Percentiles rank a stretch among this genome's conserved stretches.
Evolutionary conservation across 2,888 invertebrate genomes (phyloP).

Genomic region (Cyrtodaria siliqua): DNA sequence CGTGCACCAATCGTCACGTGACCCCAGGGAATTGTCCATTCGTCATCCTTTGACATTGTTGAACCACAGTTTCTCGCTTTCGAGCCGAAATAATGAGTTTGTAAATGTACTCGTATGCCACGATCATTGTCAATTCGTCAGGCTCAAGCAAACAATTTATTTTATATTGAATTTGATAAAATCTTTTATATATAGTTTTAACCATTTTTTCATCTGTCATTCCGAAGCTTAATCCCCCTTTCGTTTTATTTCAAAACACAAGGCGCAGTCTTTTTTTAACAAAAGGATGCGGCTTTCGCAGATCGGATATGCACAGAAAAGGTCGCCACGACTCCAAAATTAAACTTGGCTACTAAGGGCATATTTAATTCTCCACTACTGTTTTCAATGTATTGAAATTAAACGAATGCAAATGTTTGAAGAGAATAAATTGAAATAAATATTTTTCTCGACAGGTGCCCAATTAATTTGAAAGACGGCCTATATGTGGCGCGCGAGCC

Average conservation of each 20-base stretch:
- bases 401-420: constrained; percentile 44
- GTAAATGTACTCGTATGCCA: constrained; percentile 66
- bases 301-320: constrained; percentile 55
- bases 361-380: constrained; percentile 32
- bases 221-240: constrained; percentile 42
- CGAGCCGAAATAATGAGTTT: constrained; percentile 64
- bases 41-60: constrained; percentile 57
- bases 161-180: constrained; percentile 67
- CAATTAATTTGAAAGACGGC: constrained; percentile 31
- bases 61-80: constrained; percentile 60
- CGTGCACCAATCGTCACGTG: constrained; percentile 59
- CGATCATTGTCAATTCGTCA: constrained; percentile 58
- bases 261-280: constrained; percentile 1
- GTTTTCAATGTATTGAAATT: constrained; percentile 33
- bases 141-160: constrained; percentile 68
- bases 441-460: constrained; percentile 44
- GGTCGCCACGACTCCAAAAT: constrained; percentile 58
- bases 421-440: constrained; percentile 42
- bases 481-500: constrained; percentile 12
- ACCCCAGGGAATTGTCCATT: constrained; percentile 57
- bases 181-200: constrained; percentile 40
- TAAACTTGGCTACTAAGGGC: constrained; percentile 35
- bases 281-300: constrained; percentile 51
- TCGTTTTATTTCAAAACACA: constrained; percentile 17
- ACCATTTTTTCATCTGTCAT: constrained; percentile 44